phyloP scores from a whole-genome alignment of 53 echinoderm and acorn worm species.

The Astropecten irregularis region DNA sequence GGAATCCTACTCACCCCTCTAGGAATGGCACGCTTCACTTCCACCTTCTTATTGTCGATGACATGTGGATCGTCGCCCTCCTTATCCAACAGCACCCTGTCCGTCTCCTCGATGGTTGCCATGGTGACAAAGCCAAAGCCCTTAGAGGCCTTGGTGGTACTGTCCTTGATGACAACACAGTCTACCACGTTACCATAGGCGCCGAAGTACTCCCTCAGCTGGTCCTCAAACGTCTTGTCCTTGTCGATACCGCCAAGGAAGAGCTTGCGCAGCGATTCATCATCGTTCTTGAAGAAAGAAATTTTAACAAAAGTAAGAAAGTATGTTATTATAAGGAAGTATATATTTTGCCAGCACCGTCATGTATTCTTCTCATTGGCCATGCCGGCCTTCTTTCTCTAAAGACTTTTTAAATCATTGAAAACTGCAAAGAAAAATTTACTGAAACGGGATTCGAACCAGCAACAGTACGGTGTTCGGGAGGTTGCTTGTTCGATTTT shows the following conservation, averaged over 20 bases:
- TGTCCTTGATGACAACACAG: constrained; percentile 22
- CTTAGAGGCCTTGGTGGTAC: neutral
- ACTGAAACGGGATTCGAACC: too few relatives aligned
- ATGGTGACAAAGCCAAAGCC: constrained; percentile 43
- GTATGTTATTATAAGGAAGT: too few relatives aligned
- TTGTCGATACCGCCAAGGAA: constrained; percentile 33
- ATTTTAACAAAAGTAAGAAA: too few relatives aligned
- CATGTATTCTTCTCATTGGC: too few relatives aligned
- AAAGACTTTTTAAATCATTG: too few relatives aligned
- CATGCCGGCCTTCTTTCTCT: too few relatives aligned
- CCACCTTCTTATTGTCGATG: constrained; percentile 32
- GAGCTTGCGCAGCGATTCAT: constrained; percentile 19
- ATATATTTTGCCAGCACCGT: too few relatives aligned
- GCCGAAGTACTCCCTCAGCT: constrained; percentile 28
- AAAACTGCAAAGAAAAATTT: too few relatives aligned
- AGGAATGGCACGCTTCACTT: constrained; percentile 31
- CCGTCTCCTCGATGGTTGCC: constrained; percentile 6
- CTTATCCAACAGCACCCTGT: constrained; percentile 23
- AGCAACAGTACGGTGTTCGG: too few relatives aligned
- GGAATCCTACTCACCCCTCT: constrained; percentile 3
- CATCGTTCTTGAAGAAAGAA: neutral
- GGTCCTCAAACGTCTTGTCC: constrained; percentile 7
- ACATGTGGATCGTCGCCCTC: constrained; percentile 3
- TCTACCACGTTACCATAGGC: neutral
- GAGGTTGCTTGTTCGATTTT: too few relatives aligned